Conservation (phyloP, 2,113 vertebrate species). For the Desmodus rotundus region DNA sequence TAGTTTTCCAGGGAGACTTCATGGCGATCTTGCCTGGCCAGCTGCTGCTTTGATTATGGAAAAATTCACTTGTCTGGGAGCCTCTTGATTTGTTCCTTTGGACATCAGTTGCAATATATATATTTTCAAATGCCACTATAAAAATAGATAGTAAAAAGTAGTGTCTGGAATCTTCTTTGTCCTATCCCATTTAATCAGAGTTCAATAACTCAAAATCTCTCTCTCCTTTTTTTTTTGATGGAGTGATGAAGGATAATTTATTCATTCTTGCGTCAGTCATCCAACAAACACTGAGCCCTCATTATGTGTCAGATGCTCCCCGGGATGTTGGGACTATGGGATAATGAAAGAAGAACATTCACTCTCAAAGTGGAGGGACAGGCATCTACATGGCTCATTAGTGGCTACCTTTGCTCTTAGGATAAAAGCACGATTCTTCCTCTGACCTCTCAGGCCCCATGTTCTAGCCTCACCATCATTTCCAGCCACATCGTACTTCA, state of each 20-base stretch:
- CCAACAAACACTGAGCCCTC: neutral
- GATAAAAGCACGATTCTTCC: neutral
- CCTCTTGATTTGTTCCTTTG: neutral
- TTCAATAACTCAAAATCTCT: neutral
- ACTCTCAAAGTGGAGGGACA: neutral
- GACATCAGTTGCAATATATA: neutral
- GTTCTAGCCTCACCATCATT: neutral
- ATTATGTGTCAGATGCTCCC: neutral
- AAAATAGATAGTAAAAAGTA: neutral
- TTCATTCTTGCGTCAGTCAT: neutral
- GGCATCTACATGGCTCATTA: neutral
- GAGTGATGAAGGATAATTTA: neutral
- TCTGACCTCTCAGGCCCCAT: neutral
- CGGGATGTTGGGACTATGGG: neutral
- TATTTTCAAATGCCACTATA: neutral
- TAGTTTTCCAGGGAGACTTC: neutral
- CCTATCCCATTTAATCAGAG: neutral
- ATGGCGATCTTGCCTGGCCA: neutral
- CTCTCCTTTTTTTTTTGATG: neutral
- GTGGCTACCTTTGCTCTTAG: neutral
- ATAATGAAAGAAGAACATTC: neutral
- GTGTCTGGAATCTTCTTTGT: neutral
- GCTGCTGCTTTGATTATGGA: neutral
- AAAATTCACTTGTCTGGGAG: neutral
- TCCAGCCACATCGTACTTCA: too few relatives aligned